These are phyloP conservation scores for Cottoperca gobio DNA, from an alignment of 2,797 vertebrate genomes.

Conservation along the genomic window DNA sequence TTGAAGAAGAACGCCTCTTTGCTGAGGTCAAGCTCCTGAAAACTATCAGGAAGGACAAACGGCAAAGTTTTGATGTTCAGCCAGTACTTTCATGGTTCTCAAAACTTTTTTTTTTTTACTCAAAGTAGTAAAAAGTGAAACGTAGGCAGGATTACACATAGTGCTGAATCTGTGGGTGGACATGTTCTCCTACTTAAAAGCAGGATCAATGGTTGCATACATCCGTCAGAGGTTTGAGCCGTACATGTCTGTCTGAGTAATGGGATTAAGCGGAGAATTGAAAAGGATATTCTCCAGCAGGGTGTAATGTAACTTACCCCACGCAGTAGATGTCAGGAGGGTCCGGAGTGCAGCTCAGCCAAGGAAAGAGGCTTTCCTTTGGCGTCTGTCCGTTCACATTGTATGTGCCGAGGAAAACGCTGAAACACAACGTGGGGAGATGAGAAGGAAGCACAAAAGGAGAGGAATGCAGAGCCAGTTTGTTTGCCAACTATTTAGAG, in stretches of 20 bases:
- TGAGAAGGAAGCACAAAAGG: conserved; percentile 17
- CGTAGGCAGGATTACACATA: conserved; percentile 27
- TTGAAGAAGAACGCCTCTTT: conserved; percentile 98
- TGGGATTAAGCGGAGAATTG: conserved; percentile 26
- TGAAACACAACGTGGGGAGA: conserved; percentile 63
- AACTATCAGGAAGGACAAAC: conserved; percentile 80
- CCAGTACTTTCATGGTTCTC: neutral
- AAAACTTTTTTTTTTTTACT: conserved; percentile 17
- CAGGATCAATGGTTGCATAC: conserved; percentile 27
- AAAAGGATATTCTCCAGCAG: conserved; percentile 15
- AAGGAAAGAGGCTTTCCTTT: conserved; percentile 89
- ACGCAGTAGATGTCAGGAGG: conserved; percentile 97
- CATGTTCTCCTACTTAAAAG: conserved; percentile 40
- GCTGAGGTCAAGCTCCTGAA: conserved; percentile 98
- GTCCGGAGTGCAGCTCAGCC: conserved; percentile 86
- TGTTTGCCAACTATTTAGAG: neutral
- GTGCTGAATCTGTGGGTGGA: conserved; percentile 31
- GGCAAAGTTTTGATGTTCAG: neutral
- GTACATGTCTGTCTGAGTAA: conserved; percentile 35
- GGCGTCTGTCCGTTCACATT: conserved; percentile 97
- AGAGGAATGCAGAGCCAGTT: neutral
- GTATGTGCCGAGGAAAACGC: conserved; percentile 96
- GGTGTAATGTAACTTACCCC: conserved; percentile 84
- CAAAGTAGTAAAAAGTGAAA: conserved; percentile 39
- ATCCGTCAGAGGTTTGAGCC: conserved; percentile 34